phyloP scores from a whole-genome alignment of 2,888 invertebrate genomes.

The Dyspetes luteomarginatus region DNA sequence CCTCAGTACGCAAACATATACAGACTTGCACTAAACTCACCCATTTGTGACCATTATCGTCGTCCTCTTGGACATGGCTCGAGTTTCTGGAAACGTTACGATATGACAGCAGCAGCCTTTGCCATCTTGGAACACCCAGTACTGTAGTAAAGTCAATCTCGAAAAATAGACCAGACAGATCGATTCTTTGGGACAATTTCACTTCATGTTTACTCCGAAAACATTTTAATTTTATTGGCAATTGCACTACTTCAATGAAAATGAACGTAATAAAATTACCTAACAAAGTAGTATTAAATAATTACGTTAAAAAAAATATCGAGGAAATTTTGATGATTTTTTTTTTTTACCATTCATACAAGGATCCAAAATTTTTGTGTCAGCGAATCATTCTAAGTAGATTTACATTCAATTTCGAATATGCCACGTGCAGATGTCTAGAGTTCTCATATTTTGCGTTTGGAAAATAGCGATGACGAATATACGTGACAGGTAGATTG shows the following conservation, averaged over 20 bases:
- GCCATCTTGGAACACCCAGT: neutral
- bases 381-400: too few species aligned
- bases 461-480: neutral
- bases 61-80: neutral
- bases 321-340: neutral
- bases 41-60: slow-evolving; percentile 11
- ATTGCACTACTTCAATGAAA: too few species aligned
- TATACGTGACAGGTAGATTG: neutral
- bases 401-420: too few species aligned
- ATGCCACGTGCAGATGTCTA: too few species aligned
- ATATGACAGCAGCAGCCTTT: slow-evolving; percentile 2
- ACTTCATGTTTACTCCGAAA: too few species aligned
- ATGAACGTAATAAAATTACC: too few species aligned
- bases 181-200: too few species aligned
- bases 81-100: neutral
- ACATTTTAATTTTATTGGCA: too few species aligned
- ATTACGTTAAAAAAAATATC: too few species aligned
- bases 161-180: neutral
- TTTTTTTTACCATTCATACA: neutral
- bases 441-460: too few species aligned
- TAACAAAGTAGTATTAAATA: too few species aligned
- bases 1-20: neutral
- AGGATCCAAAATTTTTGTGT: too few species aligned
- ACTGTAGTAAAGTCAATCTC: neutral
- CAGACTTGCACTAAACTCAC: neutral